These are phyloP conservation scores for Zygogramma bicolorata DNA, from an alignment of 2,888 invertebrate genomes.

Conservation along the genomic window DNA sequence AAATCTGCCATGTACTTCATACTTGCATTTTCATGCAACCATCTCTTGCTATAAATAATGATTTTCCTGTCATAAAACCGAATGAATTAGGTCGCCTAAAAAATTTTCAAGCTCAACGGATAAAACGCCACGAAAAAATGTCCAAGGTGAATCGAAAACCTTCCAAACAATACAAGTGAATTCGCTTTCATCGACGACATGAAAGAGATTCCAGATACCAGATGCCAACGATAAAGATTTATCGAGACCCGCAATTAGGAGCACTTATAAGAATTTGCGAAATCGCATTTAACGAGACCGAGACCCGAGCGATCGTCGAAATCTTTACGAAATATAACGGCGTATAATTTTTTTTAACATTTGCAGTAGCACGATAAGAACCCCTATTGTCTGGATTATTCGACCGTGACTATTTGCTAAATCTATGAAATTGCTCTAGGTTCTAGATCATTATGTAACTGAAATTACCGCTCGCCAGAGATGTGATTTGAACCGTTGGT, in stretches of 20 bases:
- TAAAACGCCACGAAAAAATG: not conserved
- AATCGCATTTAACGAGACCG: constrained; percentile 20
- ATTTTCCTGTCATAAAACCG: no score
- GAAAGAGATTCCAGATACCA: constrained; percentile 10
- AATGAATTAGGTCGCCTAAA: no score
- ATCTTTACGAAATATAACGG: constrained; percentile 22
- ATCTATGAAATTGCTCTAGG: constrained; percentile 29
- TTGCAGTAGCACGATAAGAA: constrained; percentile 31
- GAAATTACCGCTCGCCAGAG: constrained; percentile 26
- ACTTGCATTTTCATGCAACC: no score
- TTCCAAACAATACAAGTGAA: constrained; percentile 4
- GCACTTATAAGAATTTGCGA: constrained; percentile 18
- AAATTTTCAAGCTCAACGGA: no score
- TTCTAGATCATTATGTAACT: constrained; percentile 33
- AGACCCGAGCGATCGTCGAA: constrained; percentile 17
- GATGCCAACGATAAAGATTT: constrained; percentile 13
- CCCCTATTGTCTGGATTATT: constrained; percentile 33
- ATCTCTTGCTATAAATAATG: no score
- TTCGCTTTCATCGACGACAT: constrained; percentile 11
- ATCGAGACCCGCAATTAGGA: constrained; percentile 18
- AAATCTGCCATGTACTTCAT: no score
- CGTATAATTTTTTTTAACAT: constrained; percentile 24
- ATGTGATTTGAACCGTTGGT: constrained; percentile 25
- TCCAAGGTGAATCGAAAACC: not conserved
- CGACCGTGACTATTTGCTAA: constrained; percentile 35